Percentiles rank a stretch among this genome's conserved stretches.
Conservation (phyloP, 2,797 vertebrate genomes). For the Squalus acanthias region DNA sequence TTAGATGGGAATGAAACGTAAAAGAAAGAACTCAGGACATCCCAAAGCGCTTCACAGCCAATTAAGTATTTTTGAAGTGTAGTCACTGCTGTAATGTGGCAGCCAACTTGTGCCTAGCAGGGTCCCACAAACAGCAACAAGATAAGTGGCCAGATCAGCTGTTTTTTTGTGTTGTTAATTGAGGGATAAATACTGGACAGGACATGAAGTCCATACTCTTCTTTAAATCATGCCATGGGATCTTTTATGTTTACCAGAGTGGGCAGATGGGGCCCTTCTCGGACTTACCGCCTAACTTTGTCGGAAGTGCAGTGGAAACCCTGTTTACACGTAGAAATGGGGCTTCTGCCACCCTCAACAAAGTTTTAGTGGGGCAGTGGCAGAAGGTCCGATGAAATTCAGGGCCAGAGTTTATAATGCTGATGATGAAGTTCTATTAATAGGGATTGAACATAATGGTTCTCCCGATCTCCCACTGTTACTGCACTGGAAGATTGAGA, state of each 20-base stretch:
- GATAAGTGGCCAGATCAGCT: not conserved
- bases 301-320: not conserved
- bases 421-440: not conserved
- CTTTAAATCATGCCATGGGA: not conserved
- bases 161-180: not conserved
- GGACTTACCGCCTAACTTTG: not conserved
- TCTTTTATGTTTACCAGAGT: not conserved
- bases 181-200: not conserved
- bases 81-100: not conserved
- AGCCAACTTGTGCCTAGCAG: not conserved
- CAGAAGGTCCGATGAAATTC: not conserved
- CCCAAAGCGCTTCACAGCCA: not conserved
- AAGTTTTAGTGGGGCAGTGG: too few relatives aligned
- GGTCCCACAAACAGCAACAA: not conserved
- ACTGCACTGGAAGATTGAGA: not conserved
- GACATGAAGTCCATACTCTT: not conserved
- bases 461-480: not conserved
- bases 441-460: not conserved
- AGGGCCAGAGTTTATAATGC: not conserved
- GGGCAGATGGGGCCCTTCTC: not conserved
- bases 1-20: not conserved
- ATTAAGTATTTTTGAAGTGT: not conserved
- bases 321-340: not conserved
- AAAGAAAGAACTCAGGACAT: not conserved
- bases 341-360: not conserved